These are phyloP conservation scores for Mycetomoellerius zeteki DNA, from an alignment of 1,140 invertebrate species.

Conservation along the genomic window DNA sequence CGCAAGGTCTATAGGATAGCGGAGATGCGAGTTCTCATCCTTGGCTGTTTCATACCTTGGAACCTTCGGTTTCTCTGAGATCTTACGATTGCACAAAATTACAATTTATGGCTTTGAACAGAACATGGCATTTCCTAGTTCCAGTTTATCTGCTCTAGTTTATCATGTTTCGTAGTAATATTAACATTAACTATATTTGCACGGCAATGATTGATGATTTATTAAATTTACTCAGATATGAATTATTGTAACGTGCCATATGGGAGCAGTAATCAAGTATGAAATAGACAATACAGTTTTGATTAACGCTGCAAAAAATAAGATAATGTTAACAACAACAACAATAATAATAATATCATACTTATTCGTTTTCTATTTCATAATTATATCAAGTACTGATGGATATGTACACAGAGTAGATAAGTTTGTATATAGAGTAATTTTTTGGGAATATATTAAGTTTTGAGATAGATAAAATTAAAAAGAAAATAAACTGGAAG, in stretches of 20 bases:
- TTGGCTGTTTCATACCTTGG: conserved; percentile 30
- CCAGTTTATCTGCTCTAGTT: neutral
- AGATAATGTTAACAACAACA: neutral
- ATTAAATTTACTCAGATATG: conserved; percentile 28
- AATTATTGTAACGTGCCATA: neutral
- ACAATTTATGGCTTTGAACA: conserved; percentile 55
- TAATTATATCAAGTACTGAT: neutral
- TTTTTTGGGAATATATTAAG: neutral
- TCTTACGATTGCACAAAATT: conserved; percentile 6
- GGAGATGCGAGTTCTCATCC: conserved; percentile 19
- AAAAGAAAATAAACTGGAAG: neutral
- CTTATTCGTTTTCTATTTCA: neutral
- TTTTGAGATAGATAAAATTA: neutral
- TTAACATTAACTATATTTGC: conserved; percentile 54
- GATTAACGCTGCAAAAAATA: conserved; percentile 20
- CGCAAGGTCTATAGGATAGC: conserved; percentile 65
- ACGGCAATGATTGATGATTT: conserved; percentile 35
- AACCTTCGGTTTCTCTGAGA: neutral
- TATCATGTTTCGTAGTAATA: conserved; percentile 13
- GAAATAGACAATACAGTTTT: neutral
- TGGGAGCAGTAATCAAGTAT: neutral
- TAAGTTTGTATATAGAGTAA: neutral
- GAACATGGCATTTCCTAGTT: conserved; percentile 3
- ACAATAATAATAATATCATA: neutral
- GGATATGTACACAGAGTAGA: neutral